Evolutionary conservation across 2,797 vertebrate genomes (phyloP).

Genomic region (Notolepis coatsorum): DNA sequence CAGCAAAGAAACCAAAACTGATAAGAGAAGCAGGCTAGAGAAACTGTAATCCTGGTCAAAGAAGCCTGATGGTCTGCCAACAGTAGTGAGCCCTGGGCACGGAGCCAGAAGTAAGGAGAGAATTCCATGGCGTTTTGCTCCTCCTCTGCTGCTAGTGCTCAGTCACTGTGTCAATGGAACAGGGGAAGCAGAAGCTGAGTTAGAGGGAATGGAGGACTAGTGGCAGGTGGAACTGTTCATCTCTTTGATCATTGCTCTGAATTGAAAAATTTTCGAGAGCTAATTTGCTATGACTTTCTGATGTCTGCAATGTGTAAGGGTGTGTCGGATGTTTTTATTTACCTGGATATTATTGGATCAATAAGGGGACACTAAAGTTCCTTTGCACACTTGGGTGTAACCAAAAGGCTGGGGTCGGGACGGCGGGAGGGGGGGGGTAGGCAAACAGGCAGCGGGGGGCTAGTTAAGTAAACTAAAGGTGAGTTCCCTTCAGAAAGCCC

Average conservation of each 20-base stretch:
- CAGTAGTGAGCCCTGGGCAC: constrained; percentile 27
- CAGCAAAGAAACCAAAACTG: background rate
- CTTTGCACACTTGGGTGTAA: constrained; percentile 58
- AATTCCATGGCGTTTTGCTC: constrained; percentile 40
- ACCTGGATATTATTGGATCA: constrained; percentile 26
- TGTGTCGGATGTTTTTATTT: background rate
- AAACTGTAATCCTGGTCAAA: constrained; percentile 33
- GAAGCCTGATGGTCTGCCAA: constrained; percentile 20
- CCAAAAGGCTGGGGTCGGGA: constrained; percentile 45
- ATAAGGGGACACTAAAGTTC: constrained; percentile 34
- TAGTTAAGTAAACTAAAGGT: constrained; percentile 48
- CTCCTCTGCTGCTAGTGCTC: constrained; percentile 61
- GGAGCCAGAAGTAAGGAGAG: constrained; percentile 33
- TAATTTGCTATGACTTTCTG: background rate
- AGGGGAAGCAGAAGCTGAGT: constrained; percentile 8
- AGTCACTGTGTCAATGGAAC: constrained; percentile 63
- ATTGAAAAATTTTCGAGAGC: background rate
- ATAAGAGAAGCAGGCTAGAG: constrained; percentile 12
- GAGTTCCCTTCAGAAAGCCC: constrained; percentile 30
- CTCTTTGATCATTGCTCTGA: background rate
- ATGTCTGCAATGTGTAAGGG: background rate
- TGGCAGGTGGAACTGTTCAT: background rate
- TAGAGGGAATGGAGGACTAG: background rate
- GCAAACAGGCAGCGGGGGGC: constrained; percentile 28
- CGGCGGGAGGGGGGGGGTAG: constrained; percentile 56